Conservation (phyloP, 1,140 invertebrate species). For the Tyrophagus putrescentiae region DNA sequence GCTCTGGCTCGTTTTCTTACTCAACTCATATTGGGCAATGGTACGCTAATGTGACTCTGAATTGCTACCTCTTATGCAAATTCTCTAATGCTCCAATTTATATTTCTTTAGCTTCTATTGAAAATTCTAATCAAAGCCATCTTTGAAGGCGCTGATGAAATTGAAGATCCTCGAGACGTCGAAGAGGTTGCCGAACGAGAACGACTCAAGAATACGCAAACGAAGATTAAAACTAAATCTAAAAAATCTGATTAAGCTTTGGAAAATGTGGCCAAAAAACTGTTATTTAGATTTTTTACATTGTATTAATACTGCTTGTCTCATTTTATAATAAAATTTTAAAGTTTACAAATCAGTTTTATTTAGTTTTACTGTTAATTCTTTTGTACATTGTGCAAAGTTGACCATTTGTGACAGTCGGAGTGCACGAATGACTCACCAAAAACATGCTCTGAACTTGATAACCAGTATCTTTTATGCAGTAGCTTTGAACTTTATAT, state of each 20-base stretch:
- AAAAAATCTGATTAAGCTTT: too few relatives aligned
- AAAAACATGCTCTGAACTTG: too few relatives aligned
- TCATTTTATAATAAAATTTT: constrained; percentile 2
- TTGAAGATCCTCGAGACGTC: constrained; percentile 33
- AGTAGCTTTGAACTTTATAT: too few relatives aligned
- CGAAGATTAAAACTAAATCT: too few relatives aligned
- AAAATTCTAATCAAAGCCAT: constrained; percentile 31
- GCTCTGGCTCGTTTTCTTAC: constrained; percentile 30
- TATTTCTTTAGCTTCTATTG: constrained; percentile 29
- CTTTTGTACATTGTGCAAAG: background rate
- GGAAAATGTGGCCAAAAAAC: too few relatives aligned
- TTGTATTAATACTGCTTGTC: too few relatives aligned
- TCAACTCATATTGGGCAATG: constrained; percentile 37
- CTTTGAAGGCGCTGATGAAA: constrained; percentile 31
- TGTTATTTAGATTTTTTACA: too few relatives aligned
- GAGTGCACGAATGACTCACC: too few relatives aligned
- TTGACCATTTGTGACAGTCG: too few relatives aligned
- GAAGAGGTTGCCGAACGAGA: constrained; percentile 27
- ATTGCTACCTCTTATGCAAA: background rate
- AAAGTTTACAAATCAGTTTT: background rate
- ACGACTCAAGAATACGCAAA: background rate
- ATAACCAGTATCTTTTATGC: too few relatives aligned
- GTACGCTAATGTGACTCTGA: constrained; percentile 29
- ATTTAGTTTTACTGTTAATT: background rate
- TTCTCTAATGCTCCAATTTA: background rate